Evolutionary conservation across 2,888 invertebrate genomes (phyloP).

Genomic region (Agrochola circellaris): DNA sequence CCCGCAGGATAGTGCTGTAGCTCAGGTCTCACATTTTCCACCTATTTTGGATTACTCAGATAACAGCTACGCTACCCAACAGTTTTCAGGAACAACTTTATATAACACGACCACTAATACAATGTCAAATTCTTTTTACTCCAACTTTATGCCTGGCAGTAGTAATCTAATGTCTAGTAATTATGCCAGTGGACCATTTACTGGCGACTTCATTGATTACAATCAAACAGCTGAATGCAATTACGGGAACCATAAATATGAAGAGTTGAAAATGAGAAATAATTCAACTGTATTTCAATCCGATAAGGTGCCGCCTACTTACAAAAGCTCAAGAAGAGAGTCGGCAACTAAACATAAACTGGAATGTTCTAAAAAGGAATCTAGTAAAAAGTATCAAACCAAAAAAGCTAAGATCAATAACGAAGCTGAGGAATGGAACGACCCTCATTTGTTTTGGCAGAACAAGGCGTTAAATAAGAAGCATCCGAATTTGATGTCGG

Average conservation of each 20-base stretch:
- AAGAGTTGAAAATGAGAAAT: conserved; percentile 86
- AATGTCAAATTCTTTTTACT: conserved; percentile 87
- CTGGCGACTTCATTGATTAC: conserved; percentile 86
- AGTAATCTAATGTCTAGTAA: conserved; percentile 85
- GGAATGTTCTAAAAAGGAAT: conserved; percentile 88
- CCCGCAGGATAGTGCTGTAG: conserved; percentile 83
- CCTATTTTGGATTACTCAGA: conserved; percentile 87
- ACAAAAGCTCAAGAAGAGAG: conserved; percentile 84
- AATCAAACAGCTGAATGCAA: conserved; percentile 86
- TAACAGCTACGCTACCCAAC: conserved; percentile 84
- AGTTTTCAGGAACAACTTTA: conserved; percentile 85
- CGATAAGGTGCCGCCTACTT: conserved; percentile 81
- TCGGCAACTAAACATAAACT: conserved; percentile 86
- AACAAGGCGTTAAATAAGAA: conserved; percentile 82
- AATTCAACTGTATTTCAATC: conserved; percentile 79
- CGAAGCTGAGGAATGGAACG: conserved; percentile 86
- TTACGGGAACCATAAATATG: conserved; percentile 86
- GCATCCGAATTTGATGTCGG: conserved; percentile 82
- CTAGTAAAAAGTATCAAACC: conserved; percentile 85
- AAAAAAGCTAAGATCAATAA: conserved; percentile 82
- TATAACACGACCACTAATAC: conserved; percentile 87
- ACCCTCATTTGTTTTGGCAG: conserved; percentile 85
- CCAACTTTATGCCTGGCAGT: conserved; percentile 86
- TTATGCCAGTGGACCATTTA: conserved; percentile 83
- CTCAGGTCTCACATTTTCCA: conserved; percentile 88